These are phyloP conservation scores for Hippolais icterina DNA, from an alignment of 2,113 vertebrate genomes.

Conservation along the genomic window DNA sequence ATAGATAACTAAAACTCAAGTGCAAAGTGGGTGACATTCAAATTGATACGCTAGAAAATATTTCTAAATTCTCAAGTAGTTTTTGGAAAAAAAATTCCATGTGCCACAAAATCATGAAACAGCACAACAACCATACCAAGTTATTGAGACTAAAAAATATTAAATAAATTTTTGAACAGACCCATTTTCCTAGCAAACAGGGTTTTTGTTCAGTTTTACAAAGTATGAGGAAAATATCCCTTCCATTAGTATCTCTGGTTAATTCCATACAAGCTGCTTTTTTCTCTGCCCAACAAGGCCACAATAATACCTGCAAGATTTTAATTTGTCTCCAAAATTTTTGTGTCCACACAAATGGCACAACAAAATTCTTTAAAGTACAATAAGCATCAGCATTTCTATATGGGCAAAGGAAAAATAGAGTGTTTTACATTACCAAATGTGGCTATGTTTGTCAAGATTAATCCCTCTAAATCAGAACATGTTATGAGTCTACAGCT, in stretches of 20 bases:
- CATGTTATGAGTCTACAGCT: not conserved
- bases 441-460: not conserved
- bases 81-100: not conserved
- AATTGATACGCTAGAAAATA: not conserved
- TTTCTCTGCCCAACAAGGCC: not conserved
- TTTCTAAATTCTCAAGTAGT: not conserved
- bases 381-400: not conserved
- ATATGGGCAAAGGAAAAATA: not conserved
- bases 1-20: not conserved
- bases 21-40: not conserved
- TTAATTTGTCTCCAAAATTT: not conserved
- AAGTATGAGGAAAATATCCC: not conserved
- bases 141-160: not conserved
- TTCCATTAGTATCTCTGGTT: not conserved
- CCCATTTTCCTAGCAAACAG: not conserved
- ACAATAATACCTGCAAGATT: not conserved
- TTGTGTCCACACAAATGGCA: not conserved
- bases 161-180: not conserved
- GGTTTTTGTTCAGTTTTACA: not conserved
- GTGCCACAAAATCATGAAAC: not conserved
- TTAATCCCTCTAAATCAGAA: not conserved
- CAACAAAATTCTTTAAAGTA: not conserved
- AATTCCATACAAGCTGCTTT: not conserved
- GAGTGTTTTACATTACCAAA: not conserved
- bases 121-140: rapidly evolving